Evolutionary conservation across 2,797 vertebrate genomes (phyloP).

Genomic region (Premnoplex brunnescens): DNA sequence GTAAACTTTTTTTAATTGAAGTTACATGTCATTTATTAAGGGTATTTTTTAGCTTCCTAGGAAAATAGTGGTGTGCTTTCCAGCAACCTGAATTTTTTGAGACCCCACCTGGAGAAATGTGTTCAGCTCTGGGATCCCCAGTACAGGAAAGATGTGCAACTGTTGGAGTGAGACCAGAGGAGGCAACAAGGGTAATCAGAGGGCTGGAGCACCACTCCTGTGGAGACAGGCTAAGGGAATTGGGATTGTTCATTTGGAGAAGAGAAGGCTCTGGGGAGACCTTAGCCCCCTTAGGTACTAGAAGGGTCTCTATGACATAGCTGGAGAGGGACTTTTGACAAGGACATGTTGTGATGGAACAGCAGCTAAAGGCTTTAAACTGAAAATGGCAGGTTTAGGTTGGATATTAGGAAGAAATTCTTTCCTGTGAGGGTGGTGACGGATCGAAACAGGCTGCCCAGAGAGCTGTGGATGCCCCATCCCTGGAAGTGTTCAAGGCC

Average conservation of each 20-base stretch:
- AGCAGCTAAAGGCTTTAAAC: not conserved
- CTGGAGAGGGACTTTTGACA: not conserved
- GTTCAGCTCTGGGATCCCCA: rapidly evolving
- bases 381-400: not conserved
- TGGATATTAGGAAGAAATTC: not conserved
- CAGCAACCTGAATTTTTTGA: not conserved
- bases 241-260: not conserved
- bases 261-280: not conserved
- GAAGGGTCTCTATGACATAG: too few relatives aligned
- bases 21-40: not conserved
- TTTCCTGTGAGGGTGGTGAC: not conserved
- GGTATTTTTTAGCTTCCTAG: not conserved
- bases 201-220: not conserved
- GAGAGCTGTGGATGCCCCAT: not conserved
- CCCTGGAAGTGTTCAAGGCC: not conserved
- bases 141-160: not conserved
- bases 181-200: not conserved
- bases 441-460: not conserved
- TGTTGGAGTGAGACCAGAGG: not conserved
- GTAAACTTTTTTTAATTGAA: not conserved
- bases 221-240: not conserved
- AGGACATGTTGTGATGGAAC: not conserved
- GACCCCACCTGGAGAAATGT: not conserved
- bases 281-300: not conserved
- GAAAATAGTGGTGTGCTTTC: not conserved